These are phyloP conservation scores for Lydus trimaculatus DNA, from an alignment of 2,888 invertebrate species.

Conservation along the genomic window DNA sequence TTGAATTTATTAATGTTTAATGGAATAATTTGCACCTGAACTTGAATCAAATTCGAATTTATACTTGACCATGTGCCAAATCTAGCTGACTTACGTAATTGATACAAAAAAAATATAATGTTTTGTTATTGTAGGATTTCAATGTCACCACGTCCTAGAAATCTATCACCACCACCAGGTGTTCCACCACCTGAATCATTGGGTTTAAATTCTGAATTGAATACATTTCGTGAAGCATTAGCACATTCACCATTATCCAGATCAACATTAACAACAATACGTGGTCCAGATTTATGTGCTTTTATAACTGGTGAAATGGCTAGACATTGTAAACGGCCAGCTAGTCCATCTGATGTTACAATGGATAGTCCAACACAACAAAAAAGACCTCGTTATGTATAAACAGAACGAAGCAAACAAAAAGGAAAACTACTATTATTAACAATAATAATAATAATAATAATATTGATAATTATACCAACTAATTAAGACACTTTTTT, in stretches of 20 bases:
- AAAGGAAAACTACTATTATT: not conserved
- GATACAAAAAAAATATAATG: too few species aligned
- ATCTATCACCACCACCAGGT: conserved; percentile 62
- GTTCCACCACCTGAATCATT: conserved; percentile 46
- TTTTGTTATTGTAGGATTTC: conserved; percentile 27
- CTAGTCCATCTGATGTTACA: conserved; percentile 74
- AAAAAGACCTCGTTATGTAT: conserved; percentile 77
- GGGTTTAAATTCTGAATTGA: conserved; percentile 68
- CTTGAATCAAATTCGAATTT: too few species aligned
- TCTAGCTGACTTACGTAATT: too few species aligned
- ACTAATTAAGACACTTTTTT: conserved; percentile 12
- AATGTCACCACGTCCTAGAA: conserved; percentile 63
- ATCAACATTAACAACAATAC: conserved; percentile 32
- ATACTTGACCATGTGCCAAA: too few species aligned
- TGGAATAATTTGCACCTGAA: too few species aligned
- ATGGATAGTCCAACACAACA: conserved; percentile 81
- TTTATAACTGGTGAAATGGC: conserved; percentile 78
- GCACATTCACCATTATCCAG: conserved; percentile 65
- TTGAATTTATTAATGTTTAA: too few species aligned
- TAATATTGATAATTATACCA: conserved; percentile 19
- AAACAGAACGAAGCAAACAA: conserved; percentile 48
- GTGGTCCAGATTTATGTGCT: conserved; percentile 70
- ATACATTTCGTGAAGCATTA: conserved; percentile 78
- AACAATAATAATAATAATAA: not conserved
- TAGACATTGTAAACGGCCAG: conserved; percentile 74